Conservation (phyloP, 1,140 invertebrate genomes). For the Drosophila gunungcola region DNA sequence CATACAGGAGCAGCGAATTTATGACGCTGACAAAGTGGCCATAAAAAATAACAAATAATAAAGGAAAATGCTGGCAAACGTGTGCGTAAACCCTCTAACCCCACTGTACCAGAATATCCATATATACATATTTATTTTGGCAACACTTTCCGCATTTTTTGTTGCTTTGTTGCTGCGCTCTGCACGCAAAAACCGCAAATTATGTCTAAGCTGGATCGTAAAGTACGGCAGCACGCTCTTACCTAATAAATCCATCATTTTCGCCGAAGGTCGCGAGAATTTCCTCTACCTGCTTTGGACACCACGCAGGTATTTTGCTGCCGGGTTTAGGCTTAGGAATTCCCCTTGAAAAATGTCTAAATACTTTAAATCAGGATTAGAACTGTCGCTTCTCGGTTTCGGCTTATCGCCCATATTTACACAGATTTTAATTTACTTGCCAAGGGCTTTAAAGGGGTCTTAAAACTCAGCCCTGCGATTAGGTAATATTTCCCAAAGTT, state of each 20-base stretch:
- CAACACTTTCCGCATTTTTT: slow-evolving; percentile 38
- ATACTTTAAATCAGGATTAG: slow-evolving; percentile 40
- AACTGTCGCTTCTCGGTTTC: slow-evolving; percentile 14
- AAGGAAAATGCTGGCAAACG: slow-evolving; percentile 35
- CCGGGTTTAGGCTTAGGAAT: slow-evolving; percentile 6
- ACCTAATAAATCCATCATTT: slow-evolving; percentile 71
- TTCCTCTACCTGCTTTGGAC: slow-evolving; percentile 37
- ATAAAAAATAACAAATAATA: slow-evolving; percentile 77
- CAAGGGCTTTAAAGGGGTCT: slow-evolving; percentile 18
- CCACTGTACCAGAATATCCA: slow-evolving; percentile 20
- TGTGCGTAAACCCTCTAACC: slow-evolving; percentile 20
- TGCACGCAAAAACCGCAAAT: slow-evolving; percentile 68
- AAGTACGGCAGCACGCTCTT: slow-evolving; percentile 55
- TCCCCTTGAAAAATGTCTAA: slow-evolving; percentile 27
- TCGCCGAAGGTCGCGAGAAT: slow-evolving; percentile 36
- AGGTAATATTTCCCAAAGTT: slow-evolving; percentile 19
- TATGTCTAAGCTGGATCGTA: slow-evolving; percentile 57
- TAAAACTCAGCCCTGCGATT: slow-evolving; percentile 2
- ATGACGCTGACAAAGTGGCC: slow-evolving; percentile 82
- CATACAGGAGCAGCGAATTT: slow-evolving; percentile 71
- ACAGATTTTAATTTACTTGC: slow-evolving; percentile 61
- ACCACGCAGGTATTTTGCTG: slow-evolving; percentile 19
- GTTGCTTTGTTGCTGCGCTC: slow-evolving; percentile 7
- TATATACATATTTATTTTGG: slow-evolving; percentile 63
- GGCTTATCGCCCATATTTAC: slow-evolving; percentile 54